phyloP scores from a whole-genome alignment of 2,797 vertebrate genomes.

The Protonibea diacanthus region DNA sequence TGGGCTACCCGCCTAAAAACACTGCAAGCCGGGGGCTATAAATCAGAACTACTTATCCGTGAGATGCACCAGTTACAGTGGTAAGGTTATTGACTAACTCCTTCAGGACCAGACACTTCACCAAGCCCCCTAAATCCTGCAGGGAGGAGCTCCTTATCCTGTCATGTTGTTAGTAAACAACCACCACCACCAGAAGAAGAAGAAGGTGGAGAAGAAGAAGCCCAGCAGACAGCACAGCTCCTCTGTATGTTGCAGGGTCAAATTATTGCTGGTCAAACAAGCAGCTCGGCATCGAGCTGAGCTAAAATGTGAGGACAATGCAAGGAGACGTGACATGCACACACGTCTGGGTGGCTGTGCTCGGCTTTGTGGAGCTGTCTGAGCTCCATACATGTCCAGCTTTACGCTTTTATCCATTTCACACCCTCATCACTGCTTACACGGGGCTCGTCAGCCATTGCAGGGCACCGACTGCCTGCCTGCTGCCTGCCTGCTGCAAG shows the following conservation, averaged over 20 bases:
- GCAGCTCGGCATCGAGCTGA: constrained; percentile 39
- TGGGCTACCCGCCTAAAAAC: constrained; percentile 63
- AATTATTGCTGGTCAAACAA: constrained; percentile 53
- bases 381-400: constrained; percentile 19
- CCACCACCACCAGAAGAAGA: background rate
- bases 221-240: constrained; percentile 38
- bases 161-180: constrained; percentile 57
- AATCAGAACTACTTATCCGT: constrained; percentile 58
- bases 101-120: constrained; percentile 15
- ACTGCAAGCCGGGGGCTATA: constrained; percentile 45
- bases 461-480: constrained; percentile 19
- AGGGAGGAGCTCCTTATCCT: constrained; percentile 37
- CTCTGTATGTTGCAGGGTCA: constrained; percentile 53
- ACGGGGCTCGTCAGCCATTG: constrained; percentile 65
- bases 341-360: background rate
- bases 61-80: constrained; percentile 32
- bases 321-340: constrained; percentile 42
- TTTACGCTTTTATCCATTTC: constrained; percentile 67
- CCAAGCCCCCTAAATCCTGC: constrained; percentile 12
- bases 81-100: constrained; percentile 32
- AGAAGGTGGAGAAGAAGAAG: background rate
- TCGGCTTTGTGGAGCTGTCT: background rate
- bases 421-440: constrained; percentile 22
- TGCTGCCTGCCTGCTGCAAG: constrained; percentile 27
- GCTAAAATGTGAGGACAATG: constrained; percentile 54